Conservation (phyloP, 2,113 vertebrate species). For the Anthoscopus minutus region DNA sequence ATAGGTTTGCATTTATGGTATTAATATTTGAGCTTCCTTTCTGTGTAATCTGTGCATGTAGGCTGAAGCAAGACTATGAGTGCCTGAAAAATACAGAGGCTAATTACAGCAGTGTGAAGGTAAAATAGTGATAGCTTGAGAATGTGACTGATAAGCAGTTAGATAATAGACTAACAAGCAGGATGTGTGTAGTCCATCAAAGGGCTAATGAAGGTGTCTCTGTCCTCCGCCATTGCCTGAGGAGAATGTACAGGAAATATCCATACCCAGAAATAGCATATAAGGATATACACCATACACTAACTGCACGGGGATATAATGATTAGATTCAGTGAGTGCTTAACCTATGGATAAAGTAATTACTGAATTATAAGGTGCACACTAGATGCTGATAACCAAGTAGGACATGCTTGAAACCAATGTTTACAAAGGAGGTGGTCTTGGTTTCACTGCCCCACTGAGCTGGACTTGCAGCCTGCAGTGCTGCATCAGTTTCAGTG, state of each 20-base stretch:
- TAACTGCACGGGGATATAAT: background rate
- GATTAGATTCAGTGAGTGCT: background rate
- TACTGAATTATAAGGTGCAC: background rate
- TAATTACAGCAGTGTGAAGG: slow-evolving; percentile 33
- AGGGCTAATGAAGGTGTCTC: slow-evolving; percentile 19
- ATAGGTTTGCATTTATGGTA: background rate
- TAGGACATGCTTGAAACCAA: background rate
- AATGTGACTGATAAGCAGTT: slow-evolving; percentile 50
- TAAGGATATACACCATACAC: background rate
- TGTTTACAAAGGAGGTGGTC: background rate
- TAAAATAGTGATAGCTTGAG: slow-evolving; percentile 42
- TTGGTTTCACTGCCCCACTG: background rate
- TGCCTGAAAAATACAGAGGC: background rate
- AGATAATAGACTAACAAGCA: slow-evolving; percentile 49
- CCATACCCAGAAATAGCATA: background rate
- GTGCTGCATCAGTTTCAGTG: rapidly evolving
- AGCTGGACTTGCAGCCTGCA: background rate
- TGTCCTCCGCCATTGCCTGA: slow-evolving; percentile 13
- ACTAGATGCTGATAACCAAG: background rate
- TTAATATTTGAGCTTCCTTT: background rate
- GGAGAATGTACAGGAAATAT: slow-evolving; percentile 4
- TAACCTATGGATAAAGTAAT: slow-evolving; percentile 22
- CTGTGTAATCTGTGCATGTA: background rate
- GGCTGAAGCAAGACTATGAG: background rate
- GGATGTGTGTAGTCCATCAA: slow-evolving; percentile 45